Evolutionary conservation across 1,140 invertebrate species (phyloP), one percentile per base, ranked within the genome.

Genomic region (Rhopalosiphum padi): DNA sequence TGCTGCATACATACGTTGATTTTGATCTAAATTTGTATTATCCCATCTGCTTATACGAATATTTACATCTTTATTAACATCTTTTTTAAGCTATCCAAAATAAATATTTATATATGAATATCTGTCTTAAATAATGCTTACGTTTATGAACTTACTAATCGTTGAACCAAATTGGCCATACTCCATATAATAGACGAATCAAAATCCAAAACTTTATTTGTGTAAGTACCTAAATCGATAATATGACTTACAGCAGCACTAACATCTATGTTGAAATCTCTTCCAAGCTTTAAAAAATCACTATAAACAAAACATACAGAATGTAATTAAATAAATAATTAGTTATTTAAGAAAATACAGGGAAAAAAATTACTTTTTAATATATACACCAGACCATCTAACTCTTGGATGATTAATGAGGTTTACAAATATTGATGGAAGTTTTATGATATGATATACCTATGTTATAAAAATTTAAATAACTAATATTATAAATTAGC

Each of bases 331-430:
- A 41, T 46, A n/a, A 46, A 35, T n/a, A 77, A 48, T 77, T 25
- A 46, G 2, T 43, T 48, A 46, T 46, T 22, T 91, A 22, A 82
- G 1, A n/a, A 77, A 77, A 35, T 15, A 77, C 11, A 3, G 41
- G 8, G n/a, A 91, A 5, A 77, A 48, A 82, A 35, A 25, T 92
- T 93, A 93, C 91, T 93, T 93, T 93, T 93, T 53, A 53, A 93
- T 93, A 30, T 8, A 51, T 41, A 93, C 91, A 85, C 91, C 91
- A 7, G 77, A 93, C 91, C 91, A 93, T 53, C 77, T 53, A 85
- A 93, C 48, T 53, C 48, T 93, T 85, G 68, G 77, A 55, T 53
- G 77, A 93, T 93, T 93, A 85, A 93, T 53, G 15, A 93, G 48
- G 2, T 55, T 3, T 21, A 85, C 48, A 86, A 93, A 93, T 53